A percentile compares a stretch with the other conserved stretches of the same genome.
phyloP scores from a whole-genome alignment of 1,140 invertebrate species.

The Adelges cooleyi region DNA sequence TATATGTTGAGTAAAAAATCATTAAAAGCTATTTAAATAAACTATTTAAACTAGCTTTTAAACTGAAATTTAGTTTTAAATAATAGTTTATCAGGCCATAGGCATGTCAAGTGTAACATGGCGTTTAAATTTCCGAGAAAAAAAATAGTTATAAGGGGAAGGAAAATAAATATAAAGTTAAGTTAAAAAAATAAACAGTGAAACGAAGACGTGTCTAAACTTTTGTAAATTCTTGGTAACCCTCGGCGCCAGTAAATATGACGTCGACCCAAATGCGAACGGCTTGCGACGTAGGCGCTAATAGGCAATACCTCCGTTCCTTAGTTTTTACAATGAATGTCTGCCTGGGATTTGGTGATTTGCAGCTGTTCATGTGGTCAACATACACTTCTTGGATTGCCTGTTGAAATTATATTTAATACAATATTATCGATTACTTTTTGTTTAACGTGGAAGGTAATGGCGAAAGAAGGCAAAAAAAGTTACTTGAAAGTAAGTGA shows the following conservation, averaged over 20 bases:
- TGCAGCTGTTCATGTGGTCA: slow-evolving; percentile 84
- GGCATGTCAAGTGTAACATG: no score
- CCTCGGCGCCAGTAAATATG: slow-evolving; percentile 77
- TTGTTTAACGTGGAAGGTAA: not conserved
- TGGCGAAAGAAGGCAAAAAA: not conserved
- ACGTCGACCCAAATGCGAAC: slow-evolving; percentile 97
- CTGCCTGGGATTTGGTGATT: slow-evolving; percentile 77
- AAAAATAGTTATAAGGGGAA: no score
- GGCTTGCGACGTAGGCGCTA: slow-evolving; percentile 85
- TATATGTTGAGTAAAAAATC: no score
- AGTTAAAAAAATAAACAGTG: no score
- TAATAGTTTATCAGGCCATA: no score
- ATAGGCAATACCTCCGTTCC: slow-evolving; percentile 76
- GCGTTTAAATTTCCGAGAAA: no score
- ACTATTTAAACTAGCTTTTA: no score
- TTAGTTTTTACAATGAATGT: slow-evolving; percentile 95
- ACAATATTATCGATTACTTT: not conserved
- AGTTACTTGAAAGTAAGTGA: not conserved
- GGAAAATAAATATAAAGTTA: no score
- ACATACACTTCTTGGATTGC: slow-evolving; percentile 95
- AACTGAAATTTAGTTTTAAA: no score
- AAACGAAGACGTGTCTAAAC: slow-evolving; percentile 23
- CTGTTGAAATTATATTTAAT: slow-evolving; percentile 47
- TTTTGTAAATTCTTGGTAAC: slow-evolving; percentile 61
- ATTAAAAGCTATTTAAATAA: no score